Evolutionary conservation across 2,888 invertebrate genomes (phyloP).

Genomic region (Watsonalla cultraria): DNA sequence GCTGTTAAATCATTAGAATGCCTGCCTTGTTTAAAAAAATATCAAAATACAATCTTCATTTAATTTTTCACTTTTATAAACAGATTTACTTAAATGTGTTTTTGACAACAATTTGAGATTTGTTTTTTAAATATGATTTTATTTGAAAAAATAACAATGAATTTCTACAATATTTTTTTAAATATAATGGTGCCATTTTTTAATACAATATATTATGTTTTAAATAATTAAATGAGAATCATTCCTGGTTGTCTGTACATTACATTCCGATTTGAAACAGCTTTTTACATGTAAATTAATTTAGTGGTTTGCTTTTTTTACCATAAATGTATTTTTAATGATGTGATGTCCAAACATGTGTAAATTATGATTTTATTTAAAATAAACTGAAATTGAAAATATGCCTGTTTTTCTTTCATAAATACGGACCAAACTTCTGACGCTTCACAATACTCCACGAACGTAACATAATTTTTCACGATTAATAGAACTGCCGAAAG

Average conservation of each 20-base stretch:
- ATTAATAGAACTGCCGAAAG: too few species aligned
- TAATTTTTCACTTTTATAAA: not conserved
- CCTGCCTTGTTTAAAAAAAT: constrained; percentile 6
- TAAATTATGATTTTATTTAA: constrained; percentile 43
- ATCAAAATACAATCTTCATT: not conserved
- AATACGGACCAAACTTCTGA: too few species aligned
- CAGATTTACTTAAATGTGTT: too few species aligned
- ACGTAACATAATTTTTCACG: too few species aligned
- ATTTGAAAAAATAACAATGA: too few species aligned
- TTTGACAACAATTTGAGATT: too few species aligned
- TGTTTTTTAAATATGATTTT: too few species aligned
- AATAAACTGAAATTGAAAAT: constrained; percentile 34
- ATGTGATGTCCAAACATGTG: constrained; percentile 43
- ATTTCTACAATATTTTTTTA: too few species aligned
- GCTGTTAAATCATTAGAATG: constrained; percentile 27
- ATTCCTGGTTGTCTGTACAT: not conserved
- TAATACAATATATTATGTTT: not conserved
- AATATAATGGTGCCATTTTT: not conserved
- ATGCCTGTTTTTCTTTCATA: not conserved
- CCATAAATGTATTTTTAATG: constrained; percentile 32
- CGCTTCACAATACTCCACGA: too few species aligned
- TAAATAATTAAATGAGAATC: not conserved
- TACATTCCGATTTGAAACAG: constrained; percentile 1
- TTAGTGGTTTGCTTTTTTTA: constrained; percentile 19
- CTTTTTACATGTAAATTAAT: constrained; percentile 5